Evolutionary conservation across 2,113 vertebrate genomes (phyloP).

Genomic region (Pluvianellus socialis): DNA sequence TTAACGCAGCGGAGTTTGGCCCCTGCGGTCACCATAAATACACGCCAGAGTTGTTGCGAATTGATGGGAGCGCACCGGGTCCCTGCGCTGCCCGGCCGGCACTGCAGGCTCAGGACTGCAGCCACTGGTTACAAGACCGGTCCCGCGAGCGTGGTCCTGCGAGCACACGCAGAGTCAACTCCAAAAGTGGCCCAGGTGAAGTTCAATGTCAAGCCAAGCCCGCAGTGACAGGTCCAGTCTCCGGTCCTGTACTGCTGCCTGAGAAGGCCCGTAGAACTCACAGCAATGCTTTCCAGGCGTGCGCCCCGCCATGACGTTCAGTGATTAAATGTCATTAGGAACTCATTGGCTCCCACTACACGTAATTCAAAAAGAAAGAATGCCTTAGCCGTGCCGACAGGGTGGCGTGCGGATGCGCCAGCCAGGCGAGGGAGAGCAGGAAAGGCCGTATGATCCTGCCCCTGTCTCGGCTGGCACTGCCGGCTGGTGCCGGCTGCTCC

Average conservation of each 20-base stretch:
- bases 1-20: not conserved
- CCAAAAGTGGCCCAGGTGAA: not conserved
- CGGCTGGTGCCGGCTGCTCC: too few relatives aligned
- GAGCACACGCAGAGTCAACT: not conserved
- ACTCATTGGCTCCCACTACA: not conserved
- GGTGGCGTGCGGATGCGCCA: not conserved
- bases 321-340: not conserved
- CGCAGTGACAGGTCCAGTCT: accelerated
- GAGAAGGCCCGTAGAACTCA: too few relatives aligned
- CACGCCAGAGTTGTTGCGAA: not conserved
- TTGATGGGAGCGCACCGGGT: not conserved
- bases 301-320: not conserved
- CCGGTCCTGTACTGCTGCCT: too few relatives aligned
- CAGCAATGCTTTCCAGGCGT: not conserved
- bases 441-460: not conserved
- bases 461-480: accelerated
- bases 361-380: not conserved
- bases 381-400: not conserved
- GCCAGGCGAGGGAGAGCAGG: too few relatives aligned
- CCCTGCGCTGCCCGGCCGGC: not conserved
- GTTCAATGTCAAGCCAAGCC: not conserved
- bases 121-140: not conserved
- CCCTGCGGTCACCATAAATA: not conserved
- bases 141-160: not conserved
- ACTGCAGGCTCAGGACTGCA: not conserved